Conservation (phyloP, 2,797 vertebrate species). For the Meriones psammophilus region DNA sequence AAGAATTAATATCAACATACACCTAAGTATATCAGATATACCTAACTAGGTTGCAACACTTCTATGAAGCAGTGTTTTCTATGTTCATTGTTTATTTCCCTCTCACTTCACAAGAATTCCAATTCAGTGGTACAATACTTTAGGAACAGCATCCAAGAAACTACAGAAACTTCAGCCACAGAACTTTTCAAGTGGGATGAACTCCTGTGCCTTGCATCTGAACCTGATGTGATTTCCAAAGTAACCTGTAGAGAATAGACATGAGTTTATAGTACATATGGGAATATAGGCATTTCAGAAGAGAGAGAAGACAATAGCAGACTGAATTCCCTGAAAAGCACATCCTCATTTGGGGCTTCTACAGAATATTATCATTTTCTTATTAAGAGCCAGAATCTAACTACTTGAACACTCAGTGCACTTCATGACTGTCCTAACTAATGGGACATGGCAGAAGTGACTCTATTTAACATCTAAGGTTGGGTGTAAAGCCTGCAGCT, state of each 20-base stretch:
- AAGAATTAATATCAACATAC: neutral
- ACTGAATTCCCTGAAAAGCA: neutral
- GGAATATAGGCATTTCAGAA: neutral
- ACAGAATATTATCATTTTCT: neutral
- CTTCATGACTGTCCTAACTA: neutral
- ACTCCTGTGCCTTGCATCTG: neutral
- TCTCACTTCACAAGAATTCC: no score
- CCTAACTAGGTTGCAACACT: neutral
- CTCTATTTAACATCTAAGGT: neutral
- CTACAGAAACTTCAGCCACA: neutral
- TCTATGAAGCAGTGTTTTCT: neutral
- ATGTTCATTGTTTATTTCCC: neutral
- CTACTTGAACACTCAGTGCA: neutral
- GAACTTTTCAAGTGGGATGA: neutral
- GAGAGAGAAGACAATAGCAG: neutral
- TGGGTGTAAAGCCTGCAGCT: neutral
- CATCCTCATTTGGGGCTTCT: neutral
- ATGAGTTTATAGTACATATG: neutral
- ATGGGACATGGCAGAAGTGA: neutral
- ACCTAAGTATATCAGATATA: no score
- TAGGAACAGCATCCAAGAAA: neutral
- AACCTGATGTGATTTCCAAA: neutral
- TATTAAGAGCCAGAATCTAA: neutral
- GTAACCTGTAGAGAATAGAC: neutral
- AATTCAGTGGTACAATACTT: no score